A percentile compares a stretch with the other conserved stretches of the same genome.
Conservation (phyloP, 2,797 vertebrate genomes). For the Malacoctenus gilli region DNA sequence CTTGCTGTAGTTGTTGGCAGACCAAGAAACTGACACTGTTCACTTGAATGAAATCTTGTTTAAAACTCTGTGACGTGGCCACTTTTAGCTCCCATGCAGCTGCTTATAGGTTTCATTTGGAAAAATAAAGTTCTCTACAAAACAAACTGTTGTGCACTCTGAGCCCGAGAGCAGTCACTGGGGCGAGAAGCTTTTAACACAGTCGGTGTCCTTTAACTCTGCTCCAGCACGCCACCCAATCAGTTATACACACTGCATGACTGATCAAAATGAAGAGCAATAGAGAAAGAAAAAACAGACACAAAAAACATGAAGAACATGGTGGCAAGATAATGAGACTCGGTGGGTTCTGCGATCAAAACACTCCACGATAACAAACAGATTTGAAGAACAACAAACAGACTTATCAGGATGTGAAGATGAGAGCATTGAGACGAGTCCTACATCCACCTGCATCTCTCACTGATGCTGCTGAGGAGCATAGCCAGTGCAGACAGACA, state of each 20-base stretch:
- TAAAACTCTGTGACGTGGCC: conserved; percentile 2
- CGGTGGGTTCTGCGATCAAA: neutral
- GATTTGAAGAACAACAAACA: too few species aligned
- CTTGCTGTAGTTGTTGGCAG: too few species aligned
- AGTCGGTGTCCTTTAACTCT: conserved; percentile 33
- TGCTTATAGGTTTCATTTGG: conserved; percentile 18
- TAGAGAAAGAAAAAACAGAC: too few species aligned
- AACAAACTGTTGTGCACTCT: conserved; percentile 20
- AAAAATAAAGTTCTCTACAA: conserved; percentile 30
- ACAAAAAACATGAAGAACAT: conserved; percentile 19
- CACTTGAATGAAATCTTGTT: neutral
- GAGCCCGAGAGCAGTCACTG: conserved; percentile 15
- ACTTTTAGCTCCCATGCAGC: conserved; percentile 5
- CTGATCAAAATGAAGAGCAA: conserved; percentile 28
- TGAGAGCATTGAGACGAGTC: conserved; percentile 1
- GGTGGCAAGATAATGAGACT: conserved; percentile 8
- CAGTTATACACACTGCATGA: conserved; percentile 26
- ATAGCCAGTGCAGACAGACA: conserved; percentile 6
- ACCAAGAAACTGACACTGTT: neutral
- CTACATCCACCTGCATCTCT: conserved; percentile 29
- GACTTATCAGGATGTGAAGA: conserved; percentile 5
- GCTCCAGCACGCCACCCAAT: conserved; percentile 29
- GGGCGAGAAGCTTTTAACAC: conserved; percentile 20
- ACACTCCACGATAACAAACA: neutral
- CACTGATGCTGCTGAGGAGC: conserved; percentile 14